A percentile compares a stretch with the other conserved stretches of the same genome.
Conservation (phyloP, 2,113 vertebrate genomes). For the Grammomys surdaster region DNA sequence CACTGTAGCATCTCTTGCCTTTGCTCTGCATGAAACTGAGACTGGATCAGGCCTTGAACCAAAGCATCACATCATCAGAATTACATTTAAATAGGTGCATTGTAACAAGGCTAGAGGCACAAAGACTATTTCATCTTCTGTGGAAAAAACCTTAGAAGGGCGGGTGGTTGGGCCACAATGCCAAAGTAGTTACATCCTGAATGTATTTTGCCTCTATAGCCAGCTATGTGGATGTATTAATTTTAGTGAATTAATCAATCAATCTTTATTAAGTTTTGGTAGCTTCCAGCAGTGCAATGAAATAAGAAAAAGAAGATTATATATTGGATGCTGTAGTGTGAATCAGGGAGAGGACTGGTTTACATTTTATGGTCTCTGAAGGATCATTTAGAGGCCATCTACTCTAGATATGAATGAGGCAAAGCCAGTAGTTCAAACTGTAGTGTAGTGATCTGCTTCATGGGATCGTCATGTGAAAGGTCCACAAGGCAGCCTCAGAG, state of each 20-base stretch:
- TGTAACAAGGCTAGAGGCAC: neutral
- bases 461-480: fast-evolving
- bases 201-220: neutral
- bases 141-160: neutral
- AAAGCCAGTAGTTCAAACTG: neutral
- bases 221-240: neutral
- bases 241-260: neutral
- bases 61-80: neutral
- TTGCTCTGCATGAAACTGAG: neutral
- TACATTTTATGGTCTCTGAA: neutral
- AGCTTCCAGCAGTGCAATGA: neutral
- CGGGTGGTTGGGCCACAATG: neutral
- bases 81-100: neutral
- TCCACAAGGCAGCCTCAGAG: too few species aligned
- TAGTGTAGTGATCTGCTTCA: neutral
- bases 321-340: neutral
- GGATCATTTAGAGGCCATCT: neutral
- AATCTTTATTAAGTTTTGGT: neutral
- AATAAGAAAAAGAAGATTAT: neutral
- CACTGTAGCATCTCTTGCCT: neutral
- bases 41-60: neutral
- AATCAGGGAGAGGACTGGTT: neutral
- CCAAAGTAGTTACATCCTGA: neutral
- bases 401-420: neutral
- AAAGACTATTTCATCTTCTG: neutral